These are phyloP conservation scores for Ramphastos sulfuratus DNA, from an alignment of 2,113 vertebrate species.

Conservation along the genomic window DNA sequence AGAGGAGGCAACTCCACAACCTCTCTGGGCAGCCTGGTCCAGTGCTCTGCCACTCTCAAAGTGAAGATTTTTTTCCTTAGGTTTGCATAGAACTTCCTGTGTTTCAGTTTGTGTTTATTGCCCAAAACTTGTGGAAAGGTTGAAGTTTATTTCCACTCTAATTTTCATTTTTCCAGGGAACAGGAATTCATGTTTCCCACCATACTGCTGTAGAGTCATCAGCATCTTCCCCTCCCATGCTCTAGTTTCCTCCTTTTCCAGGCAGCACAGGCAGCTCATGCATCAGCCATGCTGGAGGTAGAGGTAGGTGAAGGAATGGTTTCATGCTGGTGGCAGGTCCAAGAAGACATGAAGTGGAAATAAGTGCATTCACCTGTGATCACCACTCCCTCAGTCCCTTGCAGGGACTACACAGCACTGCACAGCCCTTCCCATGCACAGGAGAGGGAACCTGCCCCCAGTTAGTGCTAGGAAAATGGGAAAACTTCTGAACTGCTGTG, in stretches of 20 bases:
- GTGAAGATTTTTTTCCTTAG: too few species aligned
- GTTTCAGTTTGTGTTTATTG: too few species aligned
- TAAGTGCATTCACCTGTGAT: background rate
- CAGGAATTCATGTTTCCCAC: background rate
- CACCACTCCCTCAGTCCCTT: accelerated
- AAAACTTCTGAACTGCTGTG: background rate
- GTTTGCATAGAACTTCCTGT: too few species aligned
- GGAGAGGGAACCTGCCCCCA: background rate
- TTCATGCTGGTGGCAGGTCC: background rate
- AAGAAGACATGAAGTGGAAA: background rate
- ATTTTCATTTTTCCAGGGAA: background rate
- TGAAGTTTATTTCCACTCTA: background rate
- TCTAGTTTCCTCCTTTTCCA: background rate
- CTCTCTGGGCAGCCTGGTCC: too few species aligned
- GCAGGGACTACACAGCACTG: background rate
- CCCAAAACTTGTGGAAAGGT: background rate
- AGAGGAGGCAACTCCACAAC: too few species aligned
- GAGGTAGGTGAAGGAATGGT: background rate
- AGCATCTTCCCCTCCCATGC: background rate
- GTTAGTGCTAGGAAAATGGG: background rate
- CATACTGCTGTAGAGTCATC: background rate
- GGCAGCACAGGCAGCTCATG: accelerated
- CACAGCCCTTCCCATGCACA: background rate
- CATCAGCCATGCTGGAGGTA: accelerated
- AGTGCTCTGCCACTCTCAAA: too few species aligned